Percentiles rank a stretch among this genome's conserved stretches.
Conservation (phyloP, 2,113 vertebrate species). For the Castor canadensis region DNA sequence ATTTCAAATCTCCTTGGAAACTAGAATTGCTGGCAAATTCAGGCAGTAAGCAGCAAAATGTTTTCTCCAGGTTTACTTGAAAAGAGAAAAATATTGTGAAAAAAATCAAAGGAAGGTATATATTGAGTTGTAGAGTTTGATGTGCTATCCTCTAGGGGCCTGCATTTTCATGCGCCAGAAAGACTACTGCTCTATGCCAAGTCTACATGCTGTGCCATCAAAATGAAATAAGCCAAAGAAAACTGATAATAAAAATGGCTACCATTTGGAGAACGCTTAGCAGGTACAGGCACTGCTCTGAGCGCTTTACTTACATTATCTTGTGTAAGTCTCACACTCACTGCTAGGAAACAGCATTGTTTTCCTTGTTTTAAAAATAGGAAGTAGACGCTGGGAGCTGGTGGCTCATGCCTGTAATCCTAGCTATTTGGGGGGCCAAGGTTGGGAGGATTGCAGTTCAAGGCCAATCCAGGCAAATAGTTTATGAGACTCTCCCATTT, state of each 20-base stretch:
- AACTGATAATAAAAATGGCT: constrained; percentile 54
- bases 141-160: constrained; percentile 30
- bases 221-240: constrained; percentile 61
- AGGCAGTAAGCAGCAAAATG: constrained; percentile 55
- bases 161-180: constrained; percentile 30
- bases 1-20: constrained; percentile 73
- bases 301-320: neutral
- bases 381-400: no score
- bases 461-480: no score
- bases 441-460: no score
- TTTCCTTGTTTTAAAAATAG: neutral
- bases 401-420: no score
- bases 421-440: no score
- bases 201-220: constrained; percentile 28
- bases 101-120: constrained; percentile 59
- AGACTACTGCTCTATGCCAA: constrained; percentile 53
- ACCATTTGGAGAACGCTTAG: neutral
- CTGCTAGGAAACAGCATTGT: neutral
- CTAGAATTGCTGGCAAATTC: constrained; percentile 68
- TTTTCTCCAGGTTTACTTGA: constrained; percentile 57
- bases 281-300: neutral
- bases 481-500: no score
- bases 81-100: constrained; percentile 71
- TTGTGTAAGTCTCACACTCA: neutral
- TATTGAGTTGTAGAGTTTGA: constrained; percentile 36